Evolutionary conservation across 1,140 invertebrate species (phyloP), one percentile per base, ranked within the genome.

Genomic region (Drosophila subobscura): DNA sequence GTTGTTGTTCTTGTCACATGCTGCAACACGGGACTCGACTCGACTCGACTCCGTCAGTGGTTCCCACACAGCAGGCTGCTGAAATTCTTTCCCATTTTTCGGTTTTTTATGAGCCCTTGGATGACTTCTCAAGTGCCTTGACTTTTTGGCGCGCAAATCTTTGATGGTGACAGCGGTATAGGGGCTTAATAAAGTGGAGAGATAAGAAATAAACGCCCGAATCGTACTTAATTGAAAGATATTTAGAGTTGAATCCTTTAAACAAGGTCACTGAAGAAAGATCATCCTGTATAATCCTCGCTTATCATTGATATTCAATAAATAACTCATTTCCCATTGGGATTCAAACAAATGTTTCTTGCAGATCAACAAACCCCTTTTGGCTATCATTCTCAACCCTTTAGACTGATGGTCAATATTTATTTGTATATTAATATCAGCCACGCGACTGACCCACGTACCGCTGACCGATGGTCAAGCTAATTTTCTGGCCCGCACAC

Each of bases 51-150:
- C 66, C 33, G 10, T 10, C 10, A 1, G 12, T 52, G 75, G 83
- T 88, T 88, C 83, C 83, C 83, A 88, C 83, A 88, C 83, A 88
- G 83, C 83, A 66, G 84, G 83, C 78, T 70, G 68, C 75, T 85
- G 56, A 40, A 51, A 65, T 52, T 60, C 74, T 56, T 56, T 78
- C 50, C 52, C 66, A 56, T 50, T 67, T 58, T 52, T 58, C 40
- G 37, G 55, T 72, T 80, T 81, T 63, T 77, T 80, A 75, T 53
- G 72, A 75, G 55, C 56, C 44, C 52, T 37, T 37, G 53, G 47
- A 50, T 55, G 79, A 75, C 57, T 66, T 86, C 73, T 84, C 72
- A 84, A 84, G 80, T 85, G 73, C 54, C 45, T 80, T 14, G 51
- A 33, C 33, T 47, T 68, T 68, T 70, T 68, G 66, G 64, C 66